Percentiles rank a stretch among this genome's conserved stretches.
Evolutionary conservation across 2,113 vertebrate genomes (phyloP).

Genomic region (Gavia stellata): DNA sequence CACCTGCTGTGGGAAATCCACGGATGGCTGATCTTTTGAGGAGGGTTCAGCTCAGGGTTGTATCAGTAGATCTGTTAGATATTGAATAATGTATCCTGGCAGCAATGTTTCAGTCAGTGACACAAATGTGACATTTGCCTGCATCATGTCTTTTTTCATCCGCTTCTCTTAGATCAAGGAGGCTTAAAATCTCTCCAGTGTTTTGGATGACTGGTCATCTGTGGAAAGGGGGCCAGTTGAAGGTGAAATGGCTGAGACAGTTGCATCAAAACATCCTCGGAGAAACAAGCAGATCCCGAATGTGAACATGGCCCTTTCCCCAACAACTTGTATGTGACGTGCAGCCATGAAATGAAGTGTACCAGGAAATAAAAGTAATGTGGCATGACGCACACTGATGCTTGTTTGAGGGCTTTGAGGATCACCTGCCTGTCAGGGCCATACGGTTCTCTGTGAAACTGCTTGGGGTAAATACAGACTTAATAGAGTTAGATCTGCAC

Average conservation of each 20-base stretch:
- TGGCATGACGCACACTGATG: neutral
- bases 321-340: neutral
- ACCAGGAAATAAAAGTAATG: neutral
- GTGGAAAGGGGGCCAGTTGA: neutral
- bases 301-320: neutral
- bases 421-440: neutral
- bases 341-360: neutral
- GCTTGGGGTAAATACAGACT: neutral
- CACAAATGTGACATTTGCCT: conserved; percentile 54
- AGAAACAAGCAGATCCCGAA: neutral
- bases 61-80: neutral
- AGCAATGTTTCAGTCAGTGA: conserved; percentile 9
- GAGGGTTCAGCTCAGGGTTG: neutral
- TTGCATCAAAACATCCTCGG: neutral
- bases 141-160: conserved; percentile 36
- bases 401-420: neutral
- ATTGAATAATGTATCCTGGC: conserved; percentile 39
- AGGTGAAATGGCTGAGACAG: conserved; percentile 25
- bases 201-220: conserved; percentile 38
- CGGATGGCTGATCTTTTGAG: neutral
- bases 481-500: neutral
- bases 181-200: conserved; percentile 5
- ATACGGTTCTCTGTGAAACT: neutral
- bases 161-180: neutral
- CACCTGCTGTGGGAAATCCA: neutral